Evolutionary conservation across 2,797 vertebrate genomes (phyloP).

Genomic region (Pseudopleuronectes americanus): DNA sequence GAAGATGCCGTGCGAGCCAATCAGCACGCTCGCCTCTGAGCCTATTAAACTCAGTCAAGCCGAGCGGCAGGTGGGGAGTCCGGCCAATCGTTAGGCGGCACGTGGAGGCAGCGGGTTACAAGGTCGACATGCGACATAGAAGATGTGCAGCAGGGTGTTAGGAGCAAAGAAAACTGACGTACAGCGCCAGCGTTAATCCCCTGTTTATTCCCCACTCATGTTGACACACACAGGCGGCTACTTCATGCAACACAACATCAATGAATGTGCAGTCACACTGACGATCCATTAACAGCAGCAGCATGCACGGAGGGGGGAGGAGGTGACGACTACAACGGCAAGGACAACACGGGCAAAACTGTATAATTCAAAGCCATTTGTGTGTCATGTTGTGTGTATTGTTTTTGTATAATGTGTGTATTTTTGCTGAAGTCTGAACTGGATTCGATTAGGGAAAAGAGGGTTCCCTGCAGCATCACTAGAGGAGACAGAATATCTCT

Average conservation of each 20-base stretch:
- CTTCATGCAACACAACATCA: slow-evolving; percentile 42
- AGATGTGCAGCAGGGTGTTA: neutral
- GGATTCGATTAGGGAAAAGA: no score
- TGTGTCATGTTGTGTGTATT: slow-evolving; percentile 18
- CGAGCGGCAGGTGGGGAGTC: slow-evolving; percentile 25
- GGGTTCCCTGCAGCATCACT: neutral
- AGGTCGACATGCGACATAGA: slow-evolving; percentile 44
- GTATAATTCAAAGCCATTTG: slow-evolving; percentile 6
- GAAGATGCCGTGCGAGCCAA: slow-evolving; percentile 17
- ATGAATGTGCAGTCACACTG: slow-evolving; percentile 50
- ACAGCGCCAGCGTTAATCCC: neutral
- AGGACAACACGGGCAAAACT: slow-evolving; percentile 40
- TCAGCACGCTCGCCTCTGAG: slow-evolving; percentile 20
- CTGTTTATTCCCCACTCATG: neutral
- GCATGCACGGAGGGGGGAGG: slow-evolving; percentile 36
- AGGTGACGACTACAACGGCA: slow-evolving; percentile 39
- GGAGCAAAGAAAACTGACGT: slow-evolving; percentile 16
- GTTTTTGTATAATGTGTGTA: slow-evolving; percentile 4
- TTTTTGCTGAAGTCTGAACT: neutral
- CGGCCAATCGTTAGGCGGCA: slow-evolving; percentile 22
- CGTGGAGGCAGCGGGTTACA: slow-evolving; percentile 10
- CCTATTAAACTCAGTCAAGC: slow-evolving; percentile 5
- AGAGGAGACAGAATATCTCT: neutral
- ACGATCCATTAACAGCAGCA: slow-evolving; percentile 43
- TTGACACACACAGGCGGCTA: slow-evolving; percentile 24